Evolutionary conservation across 2,888 invertebrate species (phyloP).

Genomic region (Xestobium rufovillosum): DNA sequence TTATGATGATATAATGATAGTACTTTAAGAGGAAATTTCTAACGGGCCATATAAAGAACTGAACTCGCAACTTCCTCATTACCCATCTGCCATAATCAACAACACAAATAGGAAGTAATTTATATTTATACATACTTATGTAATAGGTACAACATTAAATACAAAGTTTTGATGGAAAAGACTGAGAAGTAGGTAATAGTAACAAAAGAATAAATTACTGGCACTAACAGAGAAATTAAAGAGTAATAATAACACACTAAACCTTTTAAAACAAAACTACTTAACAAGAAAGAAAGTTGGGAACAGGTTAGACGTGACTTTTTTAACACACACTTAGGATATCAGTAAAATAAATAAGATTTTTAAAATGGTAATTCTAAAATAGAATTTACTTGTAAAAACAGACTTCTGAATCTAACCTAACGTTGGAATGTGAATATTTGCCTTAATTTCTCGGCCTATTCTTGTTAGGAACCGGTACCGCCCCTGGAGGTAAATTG

Average conservation of each 20-base stretch:
- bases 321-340: too few relatives aligned
- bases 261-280: constrained; percentile 21
- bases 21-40: too few relatives aligned
- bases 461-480: constrained; percentile 37
- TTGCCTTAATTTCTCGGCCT: constrained; percentile 22
- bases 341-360: too few relatives aligned
- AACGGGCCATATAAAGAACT: too few relatives aligned
- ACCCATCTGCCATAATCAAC: constrained; percentile 12
- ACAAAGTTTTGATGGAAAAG: too few relatives aligned
- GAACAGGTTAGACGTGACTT: too few relatives aligned
- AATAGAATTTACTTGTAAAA: too few relatives aligned
- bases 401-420: too few relatives aligned
- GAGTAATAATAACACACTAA: constrained; percentile 10
- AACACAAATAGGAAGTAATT: constrained; percentile 12
- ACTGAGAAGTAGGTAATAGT: constrained; percentile 10
- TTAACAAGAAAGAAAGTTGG: constrained; percentile 16
- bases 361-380: too few relatives aligned
- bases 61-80: constrained; percentile 5
- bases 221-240: constrained; percentile 23
- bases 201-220: constrained; percentile 18
- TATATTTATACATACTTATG: too few relatives aligned
- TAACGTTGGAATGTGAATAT: constrained; percentile 6
- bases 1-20: too few relatives aligned
- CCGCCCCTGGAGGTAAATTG: constrained; percentile 41
- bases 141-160: too few relatives aligned